Evolutionary conservation across 2,113 vertebrate species (phyloP), one percentile per base, ranked within the genome.

Genomic region (Cathartes aura): DNA sequence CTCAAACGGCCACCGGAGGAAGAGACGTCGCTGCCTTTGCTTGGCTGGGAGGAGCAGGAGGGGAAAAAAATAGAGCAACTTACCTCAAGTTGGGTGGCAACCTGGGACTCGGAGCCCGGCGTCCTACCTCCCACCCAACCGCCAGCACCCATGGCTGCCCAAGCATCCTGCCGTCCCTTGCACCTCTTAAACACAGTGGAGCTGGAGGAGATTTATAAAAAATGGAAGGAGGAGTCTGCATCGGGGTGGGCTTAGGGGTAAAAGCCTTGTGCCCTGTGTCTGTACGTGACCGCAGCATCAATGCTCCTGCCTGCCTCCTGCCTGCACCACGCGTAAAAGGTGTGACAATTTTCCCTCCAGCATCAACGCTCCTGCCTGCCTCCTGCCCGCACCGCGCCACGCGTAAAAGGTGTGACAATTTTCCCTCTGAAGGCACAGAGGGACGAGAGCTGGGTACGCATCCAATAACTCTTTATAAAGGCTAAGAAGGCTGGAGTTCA

Each of bases 381-480:
- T 20, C 45, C 36, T 23, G 47, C 67, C 36, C 10, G 9, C 42
- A 15, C 40, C 78, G 5, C 6, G 34, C 62, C 75, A 15, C 0
- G 2, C 0, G 14, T 9, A 12, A 15, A 19, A 7, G 17, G 38
- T 0, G 5, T 4, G 56, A 14, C 14, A 16, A 24, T 2, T 2
- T 3, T 32, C 64, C 48, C 19, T 11, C 29, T 1, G 68, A 36
- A 67, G 62, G 53, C 47, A 38, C 47, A 9, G 52, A 24, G 8
- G 50, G 60, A 32, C 2, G 23, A 30, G 78, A 55, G 71, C 23
- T 36, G 72, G 40, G 43, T 0, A 7, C 1, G 3, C 6, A 7
- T 3, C n/a, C 14, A 22, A 15, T 0, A 45, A 21, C 56, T 43
- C 45, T 8, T 3, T 1, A 2, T 3, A 43, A 43, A 29, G 27